Evolutionary conservation across 2,113 vertebrate species (phyloP).

Genomic region (Pagrus major): DNA sequence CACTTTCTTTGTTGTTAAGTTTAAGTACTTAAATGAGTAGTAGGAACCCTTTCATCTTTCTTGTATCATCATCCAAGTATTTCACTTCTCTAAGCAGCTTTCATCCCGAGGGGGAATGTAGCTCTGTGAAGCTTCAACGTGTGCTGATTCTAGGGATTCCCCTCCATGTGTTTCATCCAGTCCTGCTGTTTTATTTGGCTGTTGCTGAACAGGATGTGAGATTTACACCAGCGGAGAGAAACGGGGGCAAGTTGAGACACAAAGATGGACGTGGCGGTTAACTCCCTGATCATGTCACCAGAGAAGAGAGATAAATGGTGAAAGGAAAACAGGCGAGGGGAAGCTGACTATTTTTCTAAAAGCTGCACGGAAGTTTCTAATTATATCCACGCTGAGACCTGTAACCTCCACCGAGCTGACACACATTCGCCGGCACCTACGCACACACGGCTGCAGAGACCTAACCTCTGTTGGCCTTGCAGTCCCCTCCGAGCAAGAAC

Average conservation of each 20-base stretch:
- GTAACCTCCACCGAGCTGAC: constrained; percentile 70
- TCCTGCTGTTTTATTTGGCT: constrained; percentile 71
- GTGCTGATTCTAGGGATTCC: constrained; percentile 66
- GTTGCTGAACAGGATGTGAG: constrained; percentile 73
- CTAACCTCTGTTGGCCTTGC: constrained; percentile 63
- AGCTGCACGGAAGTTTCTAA: constrained; percentile 78
- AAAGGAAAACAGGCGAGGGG: constrained; percentile 72
- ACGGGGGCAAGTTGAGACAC: constrained; percentile 70
- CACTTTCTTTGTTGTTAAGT: not conserved
- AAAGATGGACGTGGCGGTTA: constrained; percentile 64
- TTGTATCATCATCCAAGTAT: constrained; percentile 27
- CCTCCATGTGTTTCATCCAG: constrained; percentile 56
- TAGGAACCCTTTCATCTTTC: constrained; percentile 11
- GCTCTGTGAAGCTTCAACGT: constrained; percentile 19
- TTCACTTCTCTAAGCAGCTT: constrained; percentile 23
- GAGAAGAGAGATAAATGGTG: constrained; percentile 73
- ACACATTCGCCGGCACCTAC: constrained; percentile 46
- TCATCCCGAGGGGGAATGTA: constrained; percentile 27
- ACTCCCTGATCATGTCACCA: constrained; percentile 66
- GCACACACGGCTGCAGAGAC: constrained; percentile 37
- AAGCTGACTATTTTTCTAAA: constrained; percentile 73
- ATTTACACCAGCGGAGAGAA: constrained; percentile 66
- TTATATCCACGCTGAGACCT: constrained; percentile 78
- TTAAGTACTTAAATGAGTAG: constrained; percentile 2
- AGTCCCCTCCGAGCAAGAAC: constrained; percentile 81